Base-by-base conservation (phyloP, 2,113 vertebrate genomes). In the Megaceryle torquata region DNA sequence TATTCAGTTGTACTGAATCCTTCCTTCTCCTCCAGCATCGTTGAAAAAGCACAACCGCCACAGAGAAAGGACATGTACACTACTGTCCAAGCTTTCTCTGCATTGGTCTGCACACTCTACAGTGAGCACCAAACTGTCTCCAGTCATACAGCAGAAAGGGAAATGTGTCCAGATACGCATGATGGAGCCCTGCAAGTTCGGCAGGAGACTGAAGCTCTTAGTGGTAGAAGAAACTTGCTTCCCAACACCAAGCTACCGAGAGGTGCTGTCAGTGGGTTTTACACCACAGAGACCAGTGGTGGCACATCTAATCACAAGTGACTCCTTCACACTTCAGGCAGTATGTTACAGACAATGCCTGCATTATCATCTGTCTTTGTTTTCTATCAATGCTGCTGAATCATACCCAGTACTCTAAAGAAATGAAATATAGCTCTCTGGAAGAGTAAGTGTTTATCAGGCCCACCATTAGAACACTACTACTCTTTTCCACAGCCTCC, bases 241-340 rank as follows among this genome's bases (percentile, higher is more conserved):
- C 50, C 22, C 60, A 77, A 12, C 5, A 54, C 24, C 7, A n/a
- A 11, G 33, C 78, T 69, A 67, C 41, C 22, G 15, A 87, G 53
- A 67, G 5, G 8, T 20, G 33, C 35, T 10, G 7, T 2, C 51
- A 16, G 11, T 65, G 57, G 12, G 13, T 57, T 89, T 87, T 50
- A 48, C 21, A 26, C 22, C 44, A 43, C 22, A 51, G 35, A 93
- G 29, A 69, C 7, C n/a, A 44, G 2, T 1, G 4, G 37, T 39
- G 46, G 26, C 16, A 81, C 15, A 65, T 1, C 2, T 20, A 28
- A 76, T 31, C 33, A 43, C 1, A 0, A 53, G 11, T 0, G 0
- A 24, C 14, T 35, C 33, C n/a, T 79, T 41, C 56, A 37, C 21
- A 20, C 24, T 41, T 75, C 0, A 63, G 46, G 46, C 9, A 46